Evolutionary conservation across 2,888 invertebrate genomes (phyloP), one percentile per base, ranked within the genome.

Genomic region (Drosophila monieri): DNA sequence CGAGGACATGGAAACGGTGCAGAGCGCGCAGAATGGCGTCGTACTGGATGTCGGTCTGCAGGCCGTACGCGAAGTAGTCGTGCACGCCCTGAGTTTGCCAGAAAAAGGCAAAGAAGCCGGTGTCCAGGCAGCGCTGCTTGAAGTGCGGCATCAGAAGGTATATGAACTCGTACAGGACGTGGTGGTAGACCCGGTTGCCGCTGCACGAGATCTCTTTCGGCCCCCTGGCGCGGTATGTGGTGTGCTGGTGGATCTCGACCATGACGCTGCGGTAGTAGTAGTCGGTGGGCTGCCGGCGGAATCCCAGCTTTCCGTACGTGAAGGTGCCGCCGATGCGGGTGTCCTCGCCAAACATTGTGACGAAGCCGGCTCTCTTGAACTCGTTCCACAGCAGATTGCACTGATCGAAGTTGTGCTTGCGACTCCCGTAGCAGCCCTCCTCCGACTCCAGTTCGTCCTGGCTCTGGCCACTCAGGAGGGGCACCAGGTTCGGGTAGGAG

Each of bases 11-110:
- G 3, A 14, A 14, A 0, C 21, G 5, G 4, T 62, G 14, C 10
- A 62, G 3, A 0, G 18, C 35, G 1, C n/a, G 25, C 21, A 62
- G 14, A 2, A 49, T 35, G 6, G 12, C 9, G n/a, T 49, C 35
- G 14, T 62, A 62, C 8, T 30, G 23, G n/a, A 6, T 5, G 21
- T 62, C 62, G 2, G 49, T 21, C 12, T 35, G 18, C 9, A 21
- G 4, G 5, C 15, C 62, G 2, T 62, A 62, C 35, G 27, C n/a
- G 6, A 62, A 62, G 15, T 64, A 64, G 10, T 62, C 62, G 9
- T 62, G 62, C 0, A 62, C 48, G 12, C 62, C 62, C 15, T 44
- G 27, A 1, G 64, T 21, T 15, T 62, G 62, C 62, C 62, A 62
- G n/a, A 62, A 35, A 2, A 62, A 62, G 9, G 64, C 62, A 37